Evolutionary conservation across 2,888 invertebrate species (phyloP).

Genomic region (Cephus sareptanus): DNA sequence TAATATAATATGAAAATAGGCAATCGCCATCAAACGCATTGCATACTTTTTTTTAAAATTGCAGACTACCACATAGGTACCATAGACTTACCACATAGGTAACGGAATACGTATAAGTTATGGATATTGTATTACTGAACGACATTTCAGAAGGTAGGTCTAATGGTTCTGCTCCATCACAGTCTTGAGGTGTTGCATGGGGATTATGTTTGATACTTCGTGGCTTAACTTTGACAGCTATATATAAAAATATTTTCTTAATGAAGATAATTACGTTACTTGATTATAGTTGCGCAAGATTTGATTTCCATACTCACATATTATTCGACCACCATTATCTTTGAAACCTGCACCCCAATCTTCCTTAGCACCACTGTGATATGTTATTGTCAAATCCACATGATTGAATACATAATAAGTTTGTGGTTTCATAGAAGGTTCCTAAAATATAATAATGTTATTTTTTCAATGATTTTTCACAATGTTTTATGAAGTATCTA

Average conservation of each 20-base stretch:
- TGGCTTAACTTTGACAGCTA: conserved; percentile 69
- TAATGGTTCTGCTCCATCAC: conserved; percentile 72
- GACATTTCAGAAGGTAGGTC: conserved; percentile 74
- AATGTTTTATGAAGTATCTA: neutral
- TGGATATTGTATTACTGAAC: conserved; percentile 69
- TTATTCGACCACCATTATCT: conserved; percentile 88
- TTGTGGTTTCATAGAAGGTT: conserved; percentile 73
- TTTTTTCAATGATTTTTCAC: neutral
- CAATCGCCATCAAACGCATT: neutral
- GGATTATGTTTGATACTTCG: conserved; percentile 68
- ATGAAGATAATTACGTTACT: neutral
- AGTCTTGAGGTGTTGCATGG: conserved; percentile 40
- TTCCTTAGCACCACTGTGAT: conserved; percentile 88
- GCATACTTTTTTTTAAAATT: neutral
- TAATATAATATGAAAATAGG: neutral
- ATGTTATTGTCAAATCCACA: conserved; percentile 92
- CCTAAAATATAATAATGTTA: conserved; percentile 48
- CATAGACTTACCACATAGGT: conserved; percentile 76
- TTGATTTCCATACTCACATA: conserved; percentile 62
- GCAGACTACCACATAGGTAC: too few relatives aligned
- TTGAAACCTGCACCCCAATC: conserved; percentile 87
- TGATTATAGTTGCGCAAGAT: neutral
- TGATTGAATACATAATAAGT: conserved; percentile 96
- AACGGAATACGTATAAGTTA: conserved; percentile 90
- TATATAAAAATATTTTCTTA: conserved; percentile 32